Evolutionary conservation across 2,888 invertebrate genomes (phyloP), one percentile per base, ranked within the genome.

Genomic region (Herminia tarsipennalis): DNA sequence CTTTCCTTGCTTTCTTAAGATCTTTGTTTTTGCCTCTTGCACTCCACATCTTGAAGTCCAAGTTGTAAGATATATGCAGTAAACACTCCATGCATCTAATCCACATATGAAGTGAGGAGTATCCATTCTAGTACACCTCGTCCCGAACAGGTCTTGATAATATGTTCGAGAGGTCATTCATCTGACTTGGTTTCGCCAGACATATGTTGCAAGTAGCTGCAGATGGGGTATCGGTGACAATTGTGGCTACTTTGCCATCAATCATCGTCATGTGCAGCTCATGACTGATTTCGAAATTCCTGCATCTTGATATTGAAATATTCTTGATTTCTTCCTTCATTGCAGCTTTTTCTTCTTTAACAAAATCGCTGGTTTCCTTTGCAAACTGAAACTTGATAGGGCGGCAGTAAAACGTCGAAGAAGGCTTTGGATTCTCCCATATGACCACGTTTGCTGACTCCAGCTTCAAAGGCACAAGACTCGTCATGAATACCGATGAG

Each of bases 401-500:
- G 13, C 42, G 28, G 42, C 42, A 48, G 29, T 34, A 48, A n/a
- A 34, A 29, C 5, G 33, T 10, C 37, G 29, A 42, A 14, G 28
- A 38, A 6, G 48, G 41, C 20, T 42, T 38, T 17, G 29, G 22
- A 5, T 30, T 30, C 8, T 9, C 16, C 29, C 28, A 37, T 9
- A 29, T 2, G 14, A 21, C 20, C 2, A 24, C 5, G 1, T 14
- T 13, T 34, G 12, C 22, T 22, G 12, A 12, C 8, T 13, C 22
- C 6, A 39, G 12, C 13, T 30, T 39, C 4, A 40, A 5, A n/a
- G 32, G 39, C 5, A 40, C 39, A 12, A 32, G 18, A 0, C 25
- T 18, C 0, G 39, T 40, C 32, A 40, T 32, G 10, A 40, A 22
- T 1, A 40, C 32, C 8, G 25, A 25, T 3, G 17, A 16, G 10